Evolutionary conservation across 2,888 invertebrate genomes (phyloP).

Genomic region (Choristoneura rosaceana): DNA sequence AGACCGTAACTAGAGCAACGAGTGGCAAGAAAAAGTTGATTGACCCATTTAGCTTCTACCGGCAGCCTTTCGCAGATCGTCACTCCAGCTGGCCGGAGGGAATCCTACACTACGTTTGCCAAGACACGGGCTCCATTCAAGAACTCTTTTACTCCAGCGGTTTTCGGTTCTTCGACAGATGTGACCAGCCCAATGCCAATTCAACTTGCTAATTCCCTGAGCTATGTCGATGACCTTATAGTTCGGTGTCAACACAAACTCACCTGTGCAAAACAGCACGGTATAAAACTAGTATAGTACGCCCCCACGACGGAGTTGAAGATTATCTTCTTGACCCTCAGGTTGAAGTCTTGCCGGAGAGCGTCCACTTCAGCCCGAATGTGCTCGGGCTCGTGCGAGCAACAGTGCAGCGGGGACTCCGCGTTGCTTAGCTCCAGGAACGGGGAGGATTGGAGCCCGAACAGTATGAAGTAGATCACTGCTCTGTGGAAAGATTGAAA

Average conservation of each 20-base stretch:
- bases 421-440: constrained; percentile 88
- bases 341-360: constrained; percentile 94
- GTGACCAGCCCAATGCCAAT: too few relatives aligned
- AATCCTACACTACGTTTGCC: too few relatives aligned
- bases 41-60: too few relatives aligned
- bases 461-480: constrained; percentile 91
- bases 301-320: constrained; percentile 93
- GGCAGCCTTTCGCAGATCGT: too few relatives aligned
- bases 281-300: constrained; percentile 95
- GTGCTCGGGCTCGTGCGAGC: constrained; percentile 89
- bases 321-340: constrained; percentile 94
- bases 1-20: too few relatives aligned
- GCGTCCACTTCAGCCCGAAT: constrained; percentile 94
- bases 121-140: too few relatives aligned
- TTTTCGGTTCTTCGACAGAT: too few relatives aligned
- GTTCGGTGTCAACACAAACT: constrained; percentile 48
- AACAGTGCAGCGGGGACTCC: constrained; percentile 90
- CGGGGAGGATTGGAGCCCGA: constrained; percentile 91
- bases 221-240: too few relatives aligned
- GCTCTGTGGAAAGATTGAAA: constrained; percentile 83
- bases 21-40: too few relatives aligned
- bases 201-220: too few relatives aligned
- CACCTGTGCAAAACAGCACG: constrained; percentile 95
- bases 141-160: too few relatives aligned
- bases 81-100: too few relatives aligned